Evolutionary conservation across 1,140 invertebrate species (phyloP).

Genomic region (Diploscapter pachys): DNA sequence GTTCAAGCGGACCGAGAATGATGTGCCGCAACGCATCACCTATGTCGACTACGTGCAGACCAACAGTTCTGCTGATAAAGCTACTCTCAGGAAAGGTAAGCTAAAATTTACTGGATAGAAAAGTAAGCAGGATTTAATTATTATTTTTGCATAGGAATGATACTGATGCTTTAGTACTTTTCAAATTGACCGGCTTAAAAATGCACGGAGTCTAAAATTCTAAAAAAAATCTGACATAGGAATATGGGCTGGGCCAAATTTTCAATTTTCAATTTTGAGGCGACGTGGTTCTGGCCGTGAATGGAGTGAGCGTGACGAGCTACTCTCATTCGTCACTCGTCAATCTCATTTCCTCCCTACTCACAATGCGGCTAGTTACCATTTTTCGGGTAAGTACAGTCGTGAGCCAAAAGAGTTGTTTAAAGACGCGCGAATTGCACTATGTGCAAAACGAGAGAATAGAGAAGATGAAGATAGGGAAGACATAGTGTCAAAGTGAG

Average conservation of each 20-base stretch:
- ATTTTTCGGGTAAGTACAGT: no score
- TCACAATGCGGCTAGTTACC: no score
- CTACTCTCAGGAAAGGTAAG: constrained; percentile 2
- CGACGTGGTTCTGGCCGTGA: constrained; percentile 12
- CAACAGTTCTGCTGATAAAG: constrained; percentile 8
- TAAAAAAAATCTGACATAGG: no score
- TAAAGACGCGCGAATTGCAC: no score
- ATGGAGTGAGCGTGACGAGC: constrained; percentile 11
- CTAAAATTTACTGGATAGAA: constrained; percentile 7
- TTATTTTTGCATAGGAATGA: not conserved
- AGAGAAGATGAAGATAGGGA: no score
- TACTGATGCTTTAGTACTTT: not conserved
- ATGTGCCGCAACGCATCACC: constrained; percentile 9
- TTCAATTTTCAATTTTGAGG: not conserved
- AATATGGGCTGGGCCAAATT: no score
- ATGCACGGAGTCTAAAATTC: no score
- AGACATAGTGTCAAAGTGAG: no score
- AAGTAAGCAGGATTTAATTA: not conserved
- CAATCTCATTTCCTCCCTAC: not conserved
- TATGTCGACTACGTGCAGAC: constrained; percentile 19
- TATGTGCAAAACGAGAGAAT: no score
- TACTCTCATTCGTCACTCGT: constrained; percentile 7
- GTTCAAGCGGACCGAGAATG: constrained; percentile 12
- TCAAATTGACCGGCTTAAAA: not conserved
- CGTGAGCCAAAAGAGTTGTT: no score